These are phyloP conservation scores for Apodemia mormo DNA, from an alignment of 2,888 invertebrate genomes.

Conservation along the genomic window DNA sequence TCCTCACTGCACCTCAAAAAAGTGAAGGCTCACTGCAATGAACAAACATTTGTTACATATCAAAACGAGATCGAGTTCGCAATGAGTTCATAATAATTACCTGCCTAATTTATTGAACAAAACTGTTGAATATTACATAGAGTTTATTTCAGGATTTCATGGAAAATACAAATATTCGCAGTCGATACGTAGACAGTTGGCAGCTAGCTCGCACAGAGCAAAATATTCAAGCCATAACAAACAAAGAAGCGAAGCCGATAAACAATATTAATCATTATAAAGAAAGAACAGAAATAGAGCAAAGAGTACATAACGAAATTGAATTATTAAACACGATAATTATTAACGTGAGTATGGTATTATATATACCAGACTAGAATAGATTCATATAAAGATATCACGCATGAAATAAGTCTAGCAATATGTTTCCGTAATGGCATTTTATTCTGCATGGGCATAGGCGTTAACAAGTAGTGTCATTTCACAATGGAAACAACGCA, in stretches of 20 bases:
- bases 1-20: too few species aligned
- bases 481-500: too few species aligned
- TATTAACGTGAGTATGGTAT: conserved; percentile 49
- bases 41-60: too few species aligned
- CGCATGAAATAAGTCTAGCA: too few species aligned
- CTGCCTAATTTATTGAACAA: too few species aligned
- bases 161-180: conserved; percentile 48
- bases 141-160: conserved; percentile 46
- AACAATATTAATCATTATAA: conserved; percentile 51
- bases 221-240: conserved; percentile 46
- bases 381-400: neutral
- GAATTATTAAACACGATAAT: conserved; percentile 53
- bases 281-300: conserved; percentile 53
- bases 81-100: too few species aligned
- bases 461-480: too few species aligned
- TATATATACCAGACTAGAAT: neutral
- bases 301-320: conserved; percentile 61
- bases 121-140: neutral
- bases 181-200: conserved; percentile 60
- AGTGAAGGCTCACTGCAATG: too few species aligned
- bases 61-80: too few species aligned
- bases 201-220: conserved; percentile 62
- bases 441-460: too few species aligned
- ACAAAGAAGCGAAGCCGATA: conserved; percentile 44
- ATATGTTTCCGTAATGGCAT: too few species aligned